Conservation (phyloP, 2,888 invertebrate genomes). For the Dromius quadrimaculatus region DNA sequence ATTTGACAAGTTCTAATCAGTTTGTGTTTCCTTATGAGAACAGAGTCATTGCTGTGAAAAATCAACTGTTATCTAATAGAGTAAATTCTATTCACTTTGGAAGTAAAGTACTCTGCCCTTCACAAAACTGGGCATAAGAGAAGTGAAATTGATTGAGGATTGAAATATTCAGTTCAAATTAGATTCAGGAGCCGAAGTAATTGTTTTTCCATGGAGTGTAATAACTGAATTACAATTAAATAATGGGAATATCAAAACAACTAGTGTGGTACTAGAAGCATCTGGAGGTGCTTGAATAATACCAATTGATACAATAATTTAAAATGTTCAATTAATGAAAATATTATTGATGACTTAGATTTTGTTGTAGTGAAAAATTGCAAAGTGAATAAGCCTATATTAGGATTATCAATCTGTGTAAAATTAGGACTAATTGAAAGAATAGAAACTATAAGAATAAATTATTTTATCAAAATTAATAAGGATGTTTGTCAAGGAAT, state of each 20-base stretch:
- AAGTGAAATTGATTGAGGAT: too few relatives aligned
- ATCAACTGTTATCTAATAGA: too few relatives aligned
- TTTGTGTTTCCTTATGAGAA: too few relatives aligned
- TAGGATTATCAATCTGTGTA: neutral
- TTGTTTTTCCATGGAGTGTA: neutral
- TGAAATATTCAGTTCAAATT: neutral
- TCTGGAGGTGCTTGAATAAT: neutral
- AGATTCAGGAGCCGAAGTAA: neutral
- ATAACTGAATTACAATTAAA: neutral
- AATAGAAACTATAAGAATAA: neutral
- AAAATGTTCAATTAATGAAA: neutral
- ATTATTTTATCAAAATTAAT: neutral
- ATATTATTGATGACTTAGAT: neutral
- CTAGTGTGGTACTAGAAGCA: neutral
- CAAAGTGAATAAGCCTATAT: neutral
- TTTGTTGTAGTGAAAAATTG: neutral
- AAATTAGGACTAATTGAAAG: neutral
- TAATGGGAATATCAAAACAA: neutral
- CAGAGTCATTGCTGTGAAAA: too few relatives aligned
- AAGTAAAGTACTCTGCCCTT: too few relatives aligned
- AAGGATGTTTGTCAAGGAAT: too few relatives aligned
- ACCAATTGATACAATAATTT: neutral
- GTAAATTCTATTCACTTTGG: too few relatives aligned
- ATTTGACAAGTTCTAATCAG: too few relatives aligned
- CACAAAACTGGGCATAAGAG: too few relatives aligned